These are phyloP conservation scores for Eolophus roseicapilla DNA, from an alignment of 2,113 vertebrate species.

Conservation along the genomic window DNA sequence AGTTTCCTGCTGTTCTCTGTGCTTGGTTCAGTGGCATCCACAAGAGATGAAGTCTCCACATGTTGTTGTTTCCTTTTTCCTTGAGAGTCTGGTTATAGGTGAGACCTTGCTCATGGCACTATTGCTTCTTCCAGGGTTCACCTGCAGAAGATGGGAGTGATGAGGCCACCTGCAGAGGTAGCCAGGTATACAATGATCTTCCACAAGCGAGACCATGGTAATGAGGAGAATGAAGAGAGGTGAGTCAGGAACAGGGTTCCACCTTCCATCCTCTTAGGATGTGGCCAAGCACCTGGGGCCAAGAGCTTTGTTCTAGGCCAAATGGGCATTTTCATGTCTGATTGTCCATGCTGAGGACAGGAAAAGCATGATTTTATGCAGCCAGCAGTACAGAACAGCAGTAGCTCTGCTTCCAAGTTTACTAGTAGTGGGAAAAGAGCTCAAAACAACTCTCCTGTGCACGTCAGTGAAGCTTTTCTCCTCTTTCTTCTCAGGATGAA, in stretches of 20 bases:
- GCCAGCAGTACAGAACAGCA: not conserved
- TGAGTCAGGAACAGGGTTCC: conserved; percentile 52
- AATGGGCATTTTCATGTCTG: not conserved
- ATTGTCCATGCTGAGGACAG: not conserved
- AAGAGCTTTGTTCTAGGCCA: not conserved
- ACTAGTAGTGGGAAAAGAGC: not conserved
- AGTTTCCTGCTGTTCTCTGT: not conserved
- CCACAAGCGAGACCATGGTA: conserved; percentile 89
- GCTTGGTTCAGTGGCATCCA: not conserved
- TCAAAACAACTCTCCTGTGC: not conserved
- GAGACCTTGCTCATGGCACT: not conserved
- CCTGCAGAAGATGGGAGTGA: conserved; percentile 88
- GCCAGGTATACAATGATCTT: conserved; percentile 97
- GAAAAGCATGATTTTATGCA: not conserved
- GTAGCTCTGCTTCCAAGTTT: not conserved
- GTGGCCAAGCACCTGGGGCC: no score
- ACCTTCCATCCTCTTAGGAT: not conserved
- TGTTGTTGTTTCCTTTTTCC: not conserved
- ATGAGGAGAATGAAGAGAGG: conserved; percentile 87
- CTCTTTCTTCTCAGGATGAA: conserved; percentile 81
- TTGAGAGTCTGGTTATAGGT: not conserved
- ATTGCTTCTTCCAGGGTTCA: conserved; percentile 78
- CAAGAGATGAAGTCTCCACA: not conserved
- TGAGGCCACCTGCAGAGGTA: conserved; percentile 79
- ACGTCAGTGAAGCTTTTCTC: not conserved